phyloP scores from a whole-genome alignment of 35 echinoderm and acorn worm genomes.

The Hemicentrotus pulcherrimus region DNA sequence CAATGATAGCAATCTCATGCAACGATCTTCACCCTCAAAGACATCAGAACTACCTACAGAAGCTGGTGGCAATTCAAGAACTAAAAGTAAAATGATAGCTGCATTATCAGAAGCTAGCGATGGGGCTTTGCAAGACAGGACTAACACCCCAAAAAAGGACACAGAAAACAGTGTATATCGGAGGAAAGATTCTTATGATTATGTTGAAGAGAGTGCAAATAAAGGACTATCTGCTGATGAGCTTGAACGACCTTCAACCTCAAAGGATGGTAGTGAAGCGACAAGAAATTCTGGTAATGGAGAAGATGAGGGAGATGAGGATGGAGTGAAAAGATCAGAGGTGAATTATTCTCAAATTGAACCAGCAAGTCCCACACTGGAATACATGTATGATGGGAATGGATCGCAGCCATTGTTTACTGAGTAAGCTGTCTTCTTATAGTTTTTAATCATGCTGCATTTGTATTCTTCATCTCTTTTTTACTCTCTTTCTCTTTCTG shows the following conservation, averaged over 20 bases:
- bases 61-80: not conserved
- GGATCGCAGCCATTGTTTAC: slow-evolving; percentile 74
- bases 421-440: slow-evolving; percentile 58
- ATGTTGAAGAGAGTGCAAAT: not conserved
- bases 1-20: not conserved
- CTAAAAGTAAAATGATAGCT: slow-evolving; percentile 21
- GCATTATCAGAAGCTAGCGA: slow-evolving; percentile 39
- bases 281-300: not conserved
- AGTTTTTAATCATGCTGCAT: not conserved
- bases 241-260: slow-evolving; percentile 20
- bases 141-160: not conserved
- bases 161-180: not conserved
- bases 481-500: not conserved
- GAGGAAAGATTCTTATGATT: not conserved
- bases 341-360: not conserved
- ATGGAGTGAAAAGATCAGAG: not conserved
- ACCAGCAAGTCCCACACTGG: slow-evolving; percentile 57
- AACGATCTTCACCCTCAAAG: not conserved
- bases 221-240: not conserved
- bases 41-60: not conserved
- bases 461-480: not conserved
- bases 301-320: not conserved
- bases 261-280: not conserved
- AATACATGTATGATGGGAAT: slow-evolving; percentile 43
- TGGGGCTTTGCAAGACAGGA: not conserved